Conservation (phyloP, 1,140 invertebrate genomes). For the Microvelia longipes region DNA sequence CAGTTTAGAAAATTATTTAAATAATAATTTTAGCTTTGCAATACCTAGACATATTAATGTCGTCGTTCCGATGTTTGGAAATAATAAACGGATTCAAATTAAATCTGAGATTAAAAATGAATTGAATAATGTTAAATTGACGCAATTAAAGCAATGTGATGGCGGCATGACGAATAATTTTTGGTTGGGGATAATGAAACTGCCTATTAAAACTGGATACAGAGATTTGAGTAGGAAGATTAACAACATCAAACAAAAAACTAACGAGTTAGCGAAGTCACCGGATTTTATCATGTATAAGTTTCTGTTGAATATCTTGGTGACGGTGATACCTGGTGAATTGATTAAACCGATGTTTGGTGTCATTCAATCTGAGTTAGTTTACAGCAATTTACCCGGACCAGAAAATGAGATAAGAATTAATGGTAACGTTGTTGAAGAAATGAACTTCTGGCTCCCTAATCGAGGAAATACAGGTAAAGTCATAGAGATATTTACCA, state of each 20-base stretch:
- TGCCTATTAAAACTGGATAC: not conserved
- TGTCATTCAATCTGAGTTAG: not conserved
- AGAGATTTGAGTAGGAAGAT: not conserved
- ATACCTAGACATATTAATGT: not conserved
- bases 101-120: not conserved
- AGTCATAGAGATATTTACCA: no score
- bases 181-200: not conserved
- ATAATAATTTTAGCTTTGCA: not conserved
- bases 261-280: not conserved
- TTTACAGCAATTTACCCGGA: not conserved
- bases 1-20: not conserved
- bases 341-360: not conserved
- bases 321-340: not conserved
- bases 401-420: not conserved
- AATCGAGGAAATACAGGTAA: not conserved
- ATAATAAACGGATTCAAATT: not conserved
- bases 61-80: not conserved
- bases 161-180: not conserved
- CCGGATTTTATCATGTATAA: not conserved
- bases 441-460: not conserved
- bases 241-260: not conserved
- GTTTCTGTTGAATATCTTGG: not conserved
- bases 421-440: not conserved
- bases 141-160: not conserved
- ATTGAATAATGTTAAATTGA: not conserved